Percentiles rank a stretch among this genome's conserved stretches.
Conservation (phyloP, 2,888 invertebrate species). For the Melieria crassipennis region DNA sequence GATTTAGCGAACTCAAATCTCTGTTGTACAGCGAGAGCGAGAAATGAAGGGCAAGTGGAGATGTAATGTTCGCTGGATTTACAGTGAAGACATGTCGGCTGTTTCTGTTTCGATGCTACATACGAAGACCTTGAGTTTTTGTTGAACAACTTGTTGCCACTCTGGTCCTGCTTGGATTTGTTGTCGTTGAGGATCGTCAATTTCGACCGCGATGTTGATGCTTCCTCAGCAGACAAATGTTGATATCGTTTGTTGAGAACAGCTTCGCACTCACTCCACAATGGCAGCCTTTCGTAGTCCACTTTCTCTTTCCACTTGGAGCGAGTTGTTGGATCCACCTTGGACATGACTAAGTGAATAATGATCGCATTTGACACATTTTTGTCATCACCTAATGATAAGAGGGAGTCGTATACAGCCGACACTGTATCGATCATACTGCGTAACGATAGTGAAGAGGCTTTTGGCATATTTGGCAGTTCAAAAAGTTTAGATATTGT, state of each 20-base stretch:
- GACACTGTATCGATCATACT: slow-evolving; percentile 41
- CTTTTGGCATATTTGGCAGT: slow-evolving; percentile 35
- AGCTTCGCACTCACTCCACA: slow-evolving; percentile 36
- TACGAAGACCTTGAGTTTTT: background rate
- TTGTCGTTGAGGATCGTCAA: background rate
- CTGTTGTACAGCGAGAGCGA: background rate
- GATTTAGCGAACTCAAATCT: slow-evolving; percentile 17
- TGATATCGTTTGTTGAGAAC: slow-evolving; percentile 34
- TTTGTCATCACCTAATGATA: slow-evolving; percentile 40
- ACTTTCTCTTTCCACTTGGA: slow-evolving; percentile 34
- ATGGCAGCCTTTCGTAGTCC: slow-evolving; percentile 31
- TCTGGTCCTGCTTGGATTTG: background rate
- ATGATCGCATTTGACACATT: slow-evolving; percentile 39
- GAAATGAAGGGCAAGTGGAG: slow-evolving; percentile 2
- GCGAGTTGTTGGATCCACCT: slow-evolving; percentile 33
- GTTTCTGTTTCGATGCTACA: background rate
- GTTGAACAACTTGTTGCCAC: too few relatives aligned
- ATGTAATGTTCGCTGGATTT: slow-evolving; percentile 9
- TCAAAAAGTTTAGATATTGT: slow-evolving; percentile 39
- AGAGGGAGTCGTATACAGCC: slow-evolving; percentile 36
- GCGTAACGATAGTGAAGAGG: slow-evolving; percentile 37
- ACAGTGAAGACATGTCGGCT: background rate
- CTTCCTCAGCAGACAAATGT: slow-evolving; percentile 24
- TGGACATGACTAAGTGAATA: slow-evolving; percentile 41
- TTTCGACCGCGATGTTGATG: too few relatives aligned